Conservation (phyloP, 2,888 invertebrate genomes). For the Drosophila dives region DNA sequence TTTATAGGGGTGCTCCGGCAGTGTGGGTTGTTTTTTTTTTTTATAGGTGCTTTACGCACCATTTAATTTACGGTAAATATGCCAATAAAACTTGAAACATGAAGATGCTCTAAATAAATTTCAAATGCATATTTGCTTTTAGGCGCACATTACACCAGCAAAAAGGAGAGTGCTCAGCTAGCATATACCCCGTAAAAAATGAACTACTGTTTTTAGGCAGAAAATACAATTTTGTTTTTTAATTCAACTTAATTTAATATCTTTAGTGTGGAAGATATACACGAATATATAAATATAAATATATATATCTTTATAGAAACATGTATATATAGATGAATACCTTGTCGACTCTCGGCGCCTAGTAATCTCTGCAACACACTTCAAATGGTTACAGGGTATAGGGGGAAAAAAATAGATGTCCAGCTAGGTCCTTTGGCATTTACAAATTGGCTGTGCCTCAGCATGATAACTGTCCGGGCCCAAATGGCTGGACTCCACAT, state of each 20-base stretch:
- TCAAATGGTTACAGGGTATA: constrained; percentile 23
- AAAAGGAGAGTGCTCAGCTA: not conserved
- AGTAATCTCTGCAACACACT: rapidly evolving
- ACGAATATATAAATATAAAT: not conserved
- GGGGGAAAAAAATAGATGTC: not conserved
- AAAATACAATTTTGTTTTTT: not conserved
- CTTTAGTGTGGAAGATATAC: not conserved
- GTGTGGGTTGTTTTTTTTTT: constrained; percentile 20
- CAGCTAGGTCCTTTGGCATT: constrained; percentile 40
- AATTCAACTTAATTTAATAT: not conserved
- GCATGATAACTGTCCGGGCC: constrained; percentile 46
- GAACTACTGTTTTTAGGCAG: not conserved
- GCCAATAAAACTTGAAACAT: constrained; percentile 76
- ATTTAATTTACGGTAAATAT: constrained; percentile 78
- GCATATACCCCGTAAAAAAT: constrained; percentile 9
- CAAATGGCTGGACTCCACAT: constrained; percentile 51
- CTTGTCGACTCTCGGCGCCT: too few relatives aligned
- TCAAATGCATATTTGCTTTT: constrained; percentile 65
- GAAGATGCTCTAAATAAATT: constrained; percentile 57
- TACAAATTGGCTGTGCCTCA: constrained; percentile 34
- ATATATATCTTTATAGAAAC: not conserved
- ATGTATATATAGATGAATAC: not conserved
- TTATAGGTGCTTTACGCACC: constrained; percentile 63
- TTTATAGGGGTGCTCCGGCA: constrained; percentile 22
- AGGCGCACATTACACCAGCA: constrained; percentile 20